A percentile compares a stretch with the other conserved stretches of the same genome.
Evolutionary conservation across 2,797 vertebrate genomes (phyloP).

Genomic region (Saxicola maurus): DNA sequence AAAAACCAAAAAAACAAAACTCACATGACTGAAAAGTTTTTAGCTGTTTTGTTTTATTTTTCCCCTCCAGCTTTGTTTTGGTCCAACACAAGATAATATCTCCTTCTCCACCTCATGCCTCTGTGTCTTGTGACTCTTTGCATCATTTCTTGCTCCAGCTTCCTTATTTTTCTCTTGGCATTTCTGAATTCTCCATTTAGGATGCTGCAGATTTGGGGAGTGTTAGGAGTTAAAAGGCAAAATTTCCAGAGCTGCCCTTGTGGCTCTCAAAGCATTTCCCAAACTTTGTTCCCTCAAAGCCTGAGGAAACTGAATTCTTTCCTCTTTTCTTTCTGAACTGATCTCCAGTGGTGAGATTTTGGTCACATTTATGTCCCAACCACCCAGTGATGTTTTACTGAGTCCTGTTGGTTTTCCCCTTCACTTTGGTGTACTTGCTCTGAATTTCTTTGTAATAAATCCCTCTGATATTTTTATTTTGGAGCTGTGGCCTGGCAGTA

Average conservation of each 20-base stretch:
- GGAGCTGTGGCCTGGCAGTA: background rate
- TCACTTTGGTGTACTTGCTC: background rate
- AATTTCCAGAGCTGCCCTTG: background rate
- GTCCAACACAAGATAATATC: background rate
- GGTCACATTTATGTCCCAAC: background rate
- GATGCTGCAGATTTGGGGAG: background rate
- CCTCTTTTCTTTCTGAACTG: background rate
- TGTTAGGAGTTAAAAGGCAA: background rate
- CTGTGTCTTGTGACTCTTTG: background rate
- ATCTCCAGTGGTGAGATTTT: background rate
- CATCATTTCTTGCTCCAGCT: background rate
- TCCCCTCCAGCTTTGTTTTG: background rate
- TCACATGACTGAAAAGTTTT: background rate
- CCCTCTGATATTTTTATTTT: fast-evolving
- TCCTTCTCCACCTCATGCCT: background rate
- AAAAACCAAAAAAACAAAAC: no score
- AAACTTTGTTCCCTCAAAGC: background rate
- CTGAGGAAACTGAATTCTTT: background rate
- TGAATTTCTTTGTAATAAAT: background rate
- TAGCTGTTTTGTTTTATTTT: background rate
- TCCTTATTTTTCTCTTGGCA: background rate
- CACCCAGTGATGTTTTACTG: fast-evolving
- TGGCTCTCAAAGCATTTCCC: background rate
- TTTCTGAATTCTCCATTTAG: background rate
- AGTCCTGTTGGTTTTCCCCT: background rate